Percentiles rank a stretch among this genome's conserved stretches.
phyloP scores from a whole-genome alignment of 2,888 invertebrate species.

The Hedychridium roseum region DNA sequence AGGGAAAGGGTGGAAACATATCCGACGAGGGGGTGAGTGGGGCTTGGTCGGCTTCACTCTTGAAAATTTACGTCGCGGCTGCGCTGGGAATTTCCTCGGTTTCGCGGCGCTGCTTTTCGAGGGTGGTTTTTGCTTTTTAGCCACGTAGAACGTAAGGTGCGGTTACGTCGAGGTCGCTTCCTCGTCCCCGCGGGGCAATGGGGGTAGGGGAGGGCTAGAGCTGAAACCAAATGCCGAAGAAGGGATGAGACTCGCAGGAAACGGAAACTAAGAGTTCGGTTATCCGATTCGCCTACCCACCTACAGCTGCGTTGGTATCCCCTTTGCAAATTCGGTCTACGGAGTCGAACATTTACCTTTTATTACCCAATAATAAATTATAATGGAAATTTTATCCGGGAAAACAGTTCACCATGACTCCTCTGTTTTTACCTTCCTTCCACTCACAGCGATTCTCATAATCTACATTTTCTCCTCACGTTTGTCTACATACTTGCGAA shows the following conservation, averaged over 20 bases:
- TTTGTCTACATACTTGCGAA: too few species aligned
- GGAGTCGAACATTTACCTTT: slow-evolving; percentile 28
- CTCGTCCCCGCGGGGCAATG: slow-evolving; percentile 16
- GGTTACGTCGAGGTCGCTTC: slow-evolving; percentile 32
- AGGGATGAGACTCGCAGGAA: neutral
- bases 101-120: slow-evolving; percentile 13
- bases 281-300: slow-evolving; percentile 20
- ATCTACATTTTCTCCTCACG: too few species aligned
- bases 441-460: neutral
- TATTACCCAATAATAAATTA: slow-evolving; percentile 40
- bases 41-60: slow-evolving; percentile 29
- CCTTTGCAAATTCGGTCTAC: slow-evolving; percentile 15
- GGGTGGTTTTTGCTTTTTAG: slow-evolving; percentile 35
- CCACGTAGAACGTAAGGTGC: slow-evolving; percentile 36
- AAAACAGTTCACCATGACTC: slow-evolving; percentile 20
- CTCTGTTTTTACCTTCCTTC: neutral
- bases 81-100: slow-evolving; percentile 37
- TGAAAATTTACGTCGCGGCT: slow-evolving; percentile 43
- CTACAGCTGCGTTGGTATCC: slow-evolving; percentile 9
- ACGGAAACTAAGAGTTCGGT: slow-evolving; percentile 31
- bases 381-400: slow-evolving; percentile 27
- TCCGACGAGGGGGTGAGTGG: slow-evolving; percentile 8
- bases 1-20: slow-evolving; percentile 16
- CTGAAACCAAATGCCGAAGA: neutral
- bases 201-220: neutral